Base-by-base conservation (phyloP, 1,140 invertebrate species). In the Philotrypesis tridentata region DNA sequence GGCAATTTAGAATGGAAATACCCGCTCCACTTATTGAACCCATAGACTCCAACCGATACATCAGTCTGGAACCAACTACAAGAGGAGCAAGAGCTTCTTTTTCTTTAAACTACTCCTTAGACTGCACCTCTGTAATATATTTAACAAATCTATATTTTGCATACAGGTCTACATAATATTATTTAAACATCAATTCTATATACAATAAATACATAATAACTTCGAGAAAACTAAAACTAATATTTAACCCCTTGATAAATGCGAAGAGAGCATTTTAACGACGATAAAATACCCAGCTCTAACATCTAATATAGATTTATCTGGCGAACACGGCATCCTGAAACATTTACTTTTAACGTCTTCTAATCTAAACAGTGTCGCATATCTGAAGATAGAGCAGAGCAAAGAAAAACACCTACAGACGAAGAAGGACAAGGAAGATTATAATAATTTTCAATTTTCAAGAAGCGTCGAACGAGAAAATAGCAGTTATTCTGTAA, bases 271-370 rank as follows among this genome's bases (percentile, higher is more conserved):
- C 21, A 63, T 23, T 63, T 23, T 65, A 29, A 17, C 9, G 17
- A 65, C 63, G 27, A 65, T 14, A 65, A 65, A 65, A 17, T 63
- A 63, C 11, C 27, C 63, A n/a, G 23, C 4, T 27, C 0, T 23
- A 29, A 11, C 4, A 29, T 65, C 63, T 27, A 14, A 3, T 65
- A 6, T 65, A 65, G 63, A 9, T 6, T 9, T 1, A n/a, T 63
- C 8, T 29, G n/a, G 12, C 84, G 82, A 85, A 33, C 14, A 81
- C 21, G 84, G 84, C 82, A 83, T 85, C 12, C 61, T 61, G 55
- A 79, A 83, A 48, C 71, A 78, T 67, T 85, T 83, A 43, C 55
- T 55, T 71, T 27, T 11, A 2, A 85, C 37, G 37, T 82, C 31
- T 14, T 79, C 70, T 2, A 80, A 0, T 9, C 65, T 9, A 55